Percentiles rank a stretch among this genome's conserved stretches.
Evolutionary conservation across 1,140 invertebrate genomes (phyloP).

Genomic region (Tetragonula clypearis): DNA sequence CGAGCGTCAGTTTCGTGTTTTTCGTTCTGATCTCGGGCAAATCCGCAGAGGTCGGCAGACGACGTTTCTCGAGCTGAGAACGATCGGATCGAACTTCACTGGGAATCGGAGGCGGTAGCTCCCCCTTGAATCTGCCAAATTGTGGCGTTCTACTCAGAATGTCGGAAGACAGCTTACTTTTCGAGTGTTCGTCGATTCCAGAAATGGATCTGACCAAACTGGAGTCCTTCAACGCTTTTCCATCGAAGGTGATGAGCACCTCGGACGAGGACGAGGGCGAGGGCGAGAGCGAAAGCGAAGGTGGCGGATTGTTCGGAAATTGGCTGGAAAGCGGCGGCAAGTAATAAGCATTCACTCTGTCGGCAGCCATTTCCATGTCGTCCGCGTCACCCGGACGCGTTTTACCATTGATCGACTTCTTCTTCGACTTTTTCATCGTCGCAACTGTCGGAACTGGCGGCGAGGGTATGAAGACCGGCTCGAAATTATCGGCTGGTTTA

Average conservation of each 20-base stretch:
- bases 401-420: conserved; percentile 69
- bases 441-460: conserved; percentile 85
- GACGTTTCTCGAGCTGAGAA: conserved; percentile 28
- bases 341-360: conserved; percentile 87
- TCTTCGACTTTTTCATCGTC: conserved; percentile 78
- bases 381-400: conserved; percentile 71
- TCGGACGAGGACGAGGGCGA: conserved; percentile 74
- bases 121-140: conserved; percentile 87
- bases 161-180: conserved; percentile 80
- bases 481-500: conserved; percentile 82
- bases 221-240: conserved; percentile 86
- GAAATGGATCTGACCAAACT: conserved; percentile 84
- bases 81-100: conserved; percentile 69
- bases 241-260: conserved; percentile 87
- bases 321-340: conserved; percentile 81
- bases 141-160: conserved; percentile 85
- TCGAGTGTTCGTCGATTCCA: conserved; percentile 71
- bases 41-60: neutral
- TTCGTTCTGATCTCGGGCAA: neutral
- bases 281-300: conserved; percentile 58
- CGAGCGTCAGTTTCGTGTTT: conserved; percentile 59
- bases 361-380: conserved; percentile 86
- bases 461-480: conserved; percentile 89
- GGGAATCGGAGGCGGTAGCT: conserved; percentile 84
- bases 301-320: conserved; percentile 54